Evolutionary conservation across 2,888 invertebrate species (phyloP), one percentile per base, ranked within the genome.

Genomic region (Agrotis exclamationis): DNA sequence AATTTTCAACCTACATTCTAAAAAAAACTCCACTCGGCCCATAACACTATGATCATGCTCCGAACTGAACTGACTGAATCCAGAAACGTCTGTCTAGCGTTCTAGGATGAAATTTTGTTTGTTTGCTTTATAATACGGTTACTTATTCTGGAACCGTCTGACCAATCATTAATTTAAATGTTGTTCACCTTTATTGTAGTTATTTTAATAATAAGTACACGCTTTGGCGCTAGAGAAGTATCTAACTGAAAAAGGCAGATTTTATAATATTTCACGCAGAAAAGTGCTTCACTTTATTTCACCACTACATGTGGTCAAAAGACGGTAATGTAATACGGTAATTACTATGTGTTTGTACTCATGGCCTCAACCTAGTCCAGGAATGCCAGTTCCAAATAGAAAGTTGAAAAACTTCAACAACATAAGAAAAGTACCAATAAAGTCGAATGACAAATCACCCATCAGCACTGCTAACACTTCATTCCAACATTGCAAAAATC

Each of bases 21-120:
- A 33, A 39, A 39, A 39, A 39, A 11, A 5, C 11, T 33, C 33
- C 6, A 7, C 33, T 33, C 33, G 33, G 6, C 9, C 11, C 39
- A 39, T 39, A 39, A 39, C 39, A 39, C 39, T 39, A 11, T 33
- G n/a, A n/a, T n/a, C n/a, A n/a, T n/a, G n/a, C n/a, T n/a, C n/a
- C 24, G 24, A 24, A 3, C 24, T 24, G 33, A 33, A 33, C 33
- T 7, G 33, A 33, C 33, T 33, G 33, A 33, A 33, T 33, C 33
- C 7, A 33, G 76, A 66, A 18, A 18, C 20, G 44, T 65, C 59
- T 60, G 48, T 7, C 2, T 22, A 22, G 4, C 13, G 80, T n/a
- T 63, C 50, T 39, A 80, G 74, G 62, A 51, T 59, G 9, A 24
- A 16, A 13, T 70, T 53, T 63, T 33, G 9, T 63, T 70, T 33